Conservation (phyloP, 2,888 invertebrate genomes). For the Maniola hyperantus region DNA sequence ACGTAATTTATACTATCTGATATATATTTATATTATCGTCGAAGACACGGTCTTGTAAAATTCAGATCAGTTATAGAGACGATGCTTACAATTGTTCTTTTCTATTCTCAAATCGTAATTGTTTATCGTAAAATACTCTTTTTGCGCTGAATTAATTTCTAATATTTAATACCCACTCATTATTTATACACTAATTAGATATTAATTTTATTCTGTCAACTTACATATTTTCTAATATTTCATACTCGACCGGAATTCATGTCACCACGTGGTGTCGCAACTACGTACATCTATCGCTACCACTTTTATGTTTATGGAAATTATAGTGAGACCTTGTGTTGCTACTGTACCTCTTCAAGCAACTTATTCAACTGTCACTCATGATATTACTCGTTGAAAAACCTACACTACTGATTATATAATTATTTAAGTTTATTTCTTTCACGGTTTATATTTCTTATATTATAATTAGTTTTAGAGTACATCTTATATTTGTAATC, state of each 20-base stretch:
- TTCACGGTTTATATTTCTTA: background rate
- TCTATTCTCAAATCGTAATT: too few species aligned
- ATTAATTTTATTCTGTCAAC: background rate
- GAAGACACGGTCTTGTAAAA: too few species aligned
- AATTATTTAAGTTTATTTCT: constrained; percentile 2
- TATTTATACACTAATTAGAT: background rate
- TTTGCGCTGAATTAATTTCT: background rate
- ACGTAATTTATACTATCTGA: too few species aligned
- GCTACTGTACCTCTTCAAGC: constrained; percentile 23
- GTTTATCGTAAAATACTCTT: too few species aligned
- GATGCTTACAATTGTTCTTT: too few species aligned
- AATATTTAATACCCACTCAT: background rate
- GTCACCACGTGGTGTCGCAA: constrained; percentile 5
- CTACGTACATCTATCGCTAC: constrained; percentile 4
- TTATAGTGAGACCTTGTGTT: constrained; percentile 33
- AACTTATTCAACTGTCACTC: constrained; percentile 51
- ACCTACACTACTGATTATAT: constrained; percentile 12
- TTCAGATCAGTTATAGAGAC: too few species aligned
- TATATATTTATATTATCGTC: too few species aligned
- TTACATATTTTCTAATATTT: constrained; percentile 4
- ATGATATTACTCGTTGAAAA: constrained; percentile 36
- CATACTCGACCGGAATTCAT: background rate
- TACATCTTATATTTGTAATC: background rate
- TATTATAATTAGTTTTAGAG: too few species aligned
- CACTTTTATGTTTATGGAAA: constrained; percentile 34